phyloP scores from a whole-genome alignment of 2,888 invertebrate species.

The Scrobipalpa atriplicella region DNA sequence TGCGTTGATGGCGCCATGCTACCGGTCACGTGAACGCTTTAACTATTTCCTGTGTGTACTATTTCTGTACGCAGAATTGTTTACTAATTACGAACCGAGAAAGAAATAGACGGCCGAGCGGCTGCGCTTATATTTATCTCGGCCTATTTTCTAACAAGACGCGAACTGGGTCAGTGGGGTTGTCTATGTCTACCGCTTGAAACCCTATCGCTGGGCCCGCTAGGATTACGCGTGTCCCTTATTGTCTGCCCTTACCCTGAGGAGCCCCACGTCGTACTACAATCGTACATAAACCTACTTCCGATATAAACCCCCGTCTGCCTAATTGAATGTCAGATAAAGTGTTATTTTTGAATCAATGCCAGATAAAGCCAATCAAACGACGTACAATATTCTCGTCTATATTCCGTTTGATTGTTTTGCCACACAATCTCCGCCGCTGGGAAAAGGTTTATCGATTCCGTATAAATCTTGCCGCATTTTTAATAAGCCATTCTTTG shows the following conservation, averaged over 20 bases:
- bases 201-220: conserved; percentile 21
- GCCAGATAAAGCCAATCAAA: conserved; percentile 5
- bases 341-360: conserved; percentile 3
- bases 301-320: conserved; percentile 10
- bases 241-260: background rate
- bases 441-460: conserved; percentile 8
- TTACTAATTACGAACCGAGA: conserved; percentile 68
- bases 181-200: conserved; percentile 48
- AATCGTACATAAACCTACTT: background rate
- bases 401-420: conserved; percentile 19
- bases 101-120: conserved; percentile 64
- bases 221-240: conserved; percentile 19
- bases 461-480: conserved; percentile 15
- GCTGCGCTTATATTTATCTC: conserved; percentile 71
- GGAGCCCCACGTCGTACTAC: background rate
- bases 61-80: conserved; percentile 59
- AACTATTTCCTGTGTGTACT: conserved; percentile 51
- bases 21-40: conserved; percentile 25
- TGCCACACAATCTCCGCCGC: background rate
- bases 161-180: conserved; percentile 66
- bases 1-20: background rate
- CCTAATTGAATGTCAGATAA: conserved; percentile 17
- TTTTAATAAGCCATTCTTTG: conserved; percentile 1
- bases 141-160: conserved; percentile 69
- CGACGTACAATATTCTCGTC: background rate